Percentiles rank a stretch among this genome's conserved stretches.
phyloP scores from a whole-genome alignment of 2,113 vertebrate species.

The Ophiodon elongatus region DNA sequence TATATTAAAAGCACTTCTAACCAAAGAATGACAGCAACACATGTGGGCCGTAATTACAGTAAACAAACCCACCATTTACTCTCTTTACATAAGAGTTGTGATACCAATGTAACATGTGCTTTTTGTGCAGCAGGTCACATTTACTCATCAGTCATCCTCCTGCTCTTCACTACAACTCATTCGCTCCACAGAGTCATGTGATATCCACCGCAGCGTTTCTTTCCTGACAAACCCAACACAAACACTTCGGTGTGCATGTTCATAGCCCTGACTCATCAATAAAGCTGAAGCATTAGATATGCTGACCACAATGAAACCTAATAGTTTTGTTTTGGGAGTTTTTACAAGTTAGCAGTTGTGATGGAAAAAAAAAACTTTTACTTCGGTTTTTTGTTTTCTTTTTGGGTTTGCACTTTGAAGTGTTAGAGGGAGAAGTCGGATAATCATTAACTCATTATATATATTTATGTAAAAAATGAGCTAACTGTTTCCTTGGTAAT shows the following conservation, averaged over 20 bases:
- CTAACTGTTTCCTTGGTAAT: background rate
- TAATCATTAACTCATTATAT: background rate
- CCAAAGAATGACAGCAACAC: slow-evolving; percentile 45
- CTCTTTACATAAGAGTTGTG: background rate
- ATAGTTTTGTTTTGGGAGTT: background rate
- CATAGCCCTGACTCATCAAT: background rate
- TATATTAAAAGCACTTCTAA: too few species aligned
- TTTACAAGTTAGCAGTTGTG: too few species aligned
- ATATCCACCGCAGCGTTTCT: background rate
- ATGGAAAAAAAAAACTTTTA: background rate
- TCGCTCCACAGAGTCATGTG: background rate
- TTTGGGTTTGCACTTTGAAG: background rate
- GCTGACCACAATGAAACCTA: background rate
- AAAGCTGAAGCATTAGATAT: background rate
- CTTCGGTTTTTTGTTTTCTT: background rate
- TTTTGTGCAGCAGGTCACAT: background rate
- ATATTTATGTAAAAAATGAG: background rate
- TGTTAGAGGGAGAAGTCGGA: background rate
- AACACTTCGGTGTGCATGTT: background rate
- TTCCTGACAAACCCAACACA: background rate
- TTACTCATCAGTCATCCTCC: background rate
- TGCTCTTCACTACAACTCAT: background rate
- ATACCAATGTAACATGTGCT: background rate
- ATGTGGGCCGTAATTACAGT: slow-evolving; percentile 15
- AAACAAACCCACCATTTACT: background rate